A percentile compares a stretch with the other conserved stretches of the same genome.
These are phyloP conservation scores for Cyphomyrmex costatus DNA, from an alignment of 1,140 invertebrate genomes.

Conservation along the genomic window DNA sequence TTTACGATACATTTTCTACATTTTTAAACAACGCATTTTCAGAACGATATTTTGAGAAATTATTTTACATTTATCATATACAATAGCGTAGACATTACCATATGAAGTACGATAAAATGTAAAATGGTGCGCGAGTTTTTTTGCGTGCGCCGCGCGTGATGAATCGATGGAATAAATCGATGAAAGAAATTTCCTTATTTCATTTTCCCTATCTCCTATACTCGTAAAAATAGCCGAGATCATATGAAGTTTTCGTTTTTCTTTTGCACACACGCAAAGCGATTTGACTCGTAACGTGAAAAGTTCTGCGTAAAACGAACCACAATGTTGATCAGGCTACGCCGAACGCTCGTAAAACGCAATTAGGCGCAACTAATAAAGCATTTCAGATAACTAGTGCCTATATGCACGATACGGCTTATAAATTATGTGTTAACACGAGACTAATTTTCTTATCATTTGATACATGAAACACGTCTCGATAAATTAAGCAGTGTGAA, in stretches of 20 bases:
- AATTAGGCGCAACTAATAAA: slow-evolving; percentile 35
- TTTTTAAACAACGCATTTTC: slow-evolving; percentile 3
- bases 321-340: neutral
- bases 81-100: neutral
- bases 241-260: neutral
- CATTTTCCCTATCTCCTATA: neutral
- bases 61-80: neutral
- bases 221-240: neutral
- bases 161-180: slow-evolving; percentile 21
- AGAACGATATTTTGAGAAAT: neutral
- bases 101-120: slow-evolving; percentile 6
- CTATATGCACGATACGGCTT: neutral
- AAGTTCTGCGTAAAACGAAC: neutral
- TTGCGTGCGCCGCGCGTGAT: neutral
- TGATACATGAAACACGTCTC: neutral
- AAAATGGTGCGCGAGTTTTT: neutral
- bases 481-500: neutral
- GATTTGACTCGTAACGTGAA: neutral
- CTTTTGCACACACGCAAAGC: neutral
- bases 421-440: slow-evolving; percentile 31
- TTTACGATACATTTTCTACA: neutral
- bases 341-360: slow-evolving; percentile 23
- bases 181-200: slow-evolving; percentile 7
- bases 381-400: neutral
- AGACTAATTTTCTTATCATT: slow-evolving; percentile 18